These are phyloP conservation scores for Venturia canescens DNA, from an alignment of 1,140 invertebrate genomes.

Conservation along the genomic window DNA sequence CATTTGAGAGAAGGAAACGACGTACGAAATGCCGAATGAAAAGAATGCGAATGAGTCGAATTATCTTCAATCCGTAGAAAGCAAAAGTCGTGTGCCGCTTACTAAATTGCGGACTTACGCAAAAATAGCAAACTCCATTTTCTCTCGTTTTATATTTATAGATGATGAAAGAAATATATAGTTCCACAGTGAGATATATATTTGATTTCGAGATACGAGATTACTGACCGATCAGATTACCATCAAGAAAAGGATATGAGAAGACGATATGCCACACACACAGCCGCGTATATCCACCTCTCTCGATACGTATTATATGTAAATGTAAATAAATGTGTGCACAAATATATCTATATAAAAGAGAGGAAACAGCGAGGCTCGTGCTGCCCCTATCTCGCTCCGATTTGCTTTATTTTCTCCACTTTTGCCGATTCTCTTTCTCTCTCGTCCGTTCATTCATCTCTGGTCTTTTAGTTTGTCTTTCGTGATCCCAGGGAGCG, in stretches of 20 bases:
- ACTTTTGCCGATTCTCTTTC: neutral
- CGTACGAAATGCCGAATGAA: too few species aligned
- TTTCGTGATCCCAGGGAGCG: constrained; percentile 21
- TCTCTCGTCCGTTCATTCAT: constrained; percentile 22
- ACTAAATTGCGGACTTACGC: too few species aligned
- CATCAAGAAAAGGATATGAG: constrained; percentile 8
- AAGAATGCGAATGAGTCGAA: too few species aligned
- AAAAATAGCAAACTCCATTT: too few species aligned
- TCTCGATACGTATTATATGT: neutral
- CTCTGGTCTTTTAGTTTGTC: constrained; percentile 9
- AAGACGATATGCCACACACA: constrained; percentile 17
- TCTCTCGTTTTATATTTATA: too few species aligned
- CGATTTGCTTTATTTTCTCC: constrained; percentile 11
- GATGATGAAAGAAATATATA: neutral
- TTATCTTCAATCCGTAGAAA: too few species aligned
- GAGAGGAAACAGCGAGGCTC: neutral
- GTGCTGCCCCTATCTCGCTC: constrained; percentile 12
- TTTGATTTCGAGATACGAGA: constrained; percentile 19
- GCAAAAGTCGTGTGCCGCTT: too few species aligned
- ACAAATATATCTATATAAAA: constrained; percentile 1
- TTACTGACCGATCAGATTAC: constrained; percentile 32
- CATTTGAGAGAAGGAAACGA: too few species aligned
- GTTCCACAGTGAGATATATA: constrained; percentile 5
- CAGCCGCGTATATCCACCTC: neutral
- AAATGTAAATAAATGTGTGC: neutral